Base-by-base conservation (phyloP, 2,888 invertebrate species). In the Ceraclea dissimilis region DNA sequence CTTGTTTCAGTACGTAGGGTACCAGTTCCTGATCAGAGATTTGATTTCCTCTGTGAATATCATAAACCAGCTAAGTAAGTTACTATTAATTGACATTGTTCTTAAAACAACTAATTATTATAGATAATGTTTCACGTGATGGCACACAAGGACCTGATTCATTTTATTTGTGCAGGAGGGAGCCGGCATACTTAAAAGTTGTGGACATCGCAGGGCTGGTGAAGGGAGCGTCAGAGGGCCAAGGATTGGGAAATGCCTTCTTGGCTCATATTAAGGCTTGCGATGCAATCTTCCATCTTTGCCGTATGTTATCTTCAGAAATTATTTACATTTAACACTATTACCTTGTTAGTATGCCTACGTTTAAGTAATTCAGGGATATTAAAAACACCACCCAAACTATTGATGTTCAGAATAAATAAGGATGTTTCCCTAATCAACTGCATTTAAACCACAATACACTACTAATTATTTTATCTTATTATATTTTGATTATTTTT, bases 161-260 rank as follows among this genome's bases (percentile, higher is more conserved):
- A 26, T 46, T 46, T 18, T 46, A 11, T 46, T 10, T 46, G 18
- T 20, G 20, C 74, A 97, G 96, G 73, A 95, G 96, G 80, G 98
- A 99, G 33, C 97, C 99, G 13, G 99, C 98, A 1, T 99, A 90
- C 72, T 76, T 99, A 62, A 98, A 95, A 71, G 90, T 99, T 31
- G 94, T 95, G 26, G 99, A 99, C 71, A 99, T 99, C 66, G 99
- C 99, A 54, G 99, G 99, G 10, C 77, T 99, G 63, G 99, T 99
- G 34, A 93, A 95, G 68, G 99, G 98, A 26, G 99, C 99, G 2
- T 90, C 95, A 2, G 96, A 98, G 70, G 99, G 99, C 1, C 93
- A 97, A 73, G 97, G 99, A 1, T 79, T 99, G 55, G 99, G 99
- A 67, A 99, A 99, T 72, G 96, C 95, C 60, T 99, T 99, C 74